These are phyloP conservation scores for Euclidia mi DNA, from an alignment of 2,888 invertebrate species.

Conservation along the genomic window DNA sequence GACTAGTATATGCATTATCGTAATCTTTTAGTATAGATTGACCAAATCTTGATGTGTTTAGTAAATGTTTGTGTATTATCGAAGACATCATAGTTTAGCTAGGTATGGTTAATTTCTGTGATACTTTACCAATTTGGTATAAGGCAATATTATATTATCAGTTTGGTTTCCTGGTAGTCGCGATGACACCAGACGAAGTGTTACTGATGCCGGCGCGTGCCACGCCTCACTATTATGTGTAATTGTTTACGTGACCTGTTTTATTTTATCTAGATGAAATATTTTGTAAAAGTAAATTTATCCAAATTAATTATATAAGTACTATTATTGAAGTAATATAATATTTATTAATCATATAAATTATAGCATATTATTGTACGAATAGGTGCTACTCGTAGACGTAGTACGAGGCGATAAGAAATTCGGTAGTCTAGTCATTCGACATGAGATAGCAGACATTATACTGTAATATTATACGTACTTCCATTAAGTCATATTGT, in stretches of 20 bases:
- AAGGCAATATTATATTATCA: conserved; percentile 81
- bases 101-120: conserved; percentile 89
- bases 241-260: conserved; percentile 43
- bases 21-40: conserved; percentile 65
- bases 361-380: conserved; percentile 49
- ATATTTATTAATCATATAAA: conserved; percentile 54
- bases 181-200: conserved; percentile 31
- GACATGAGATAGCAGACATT: conserved; percentile 39
- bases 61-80: conserved; percentile 73
- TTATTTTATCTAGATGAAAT: conserved; percentile 46
- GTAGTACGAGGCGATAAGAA: conserved; percentile 40
- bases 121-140: conserved; percentile 89
- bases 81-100: conserved; percentile 85
- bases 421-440: conserved; percentile 54
- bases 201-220: conserved; percentile 34
- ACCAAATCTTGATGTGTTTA: conserved; percentile 79
- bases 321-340: conserved; percentile 52
- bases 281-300: conserved; percentile 53
- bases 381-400: conserved; percentile 45
- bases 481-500: conserved; percentile 13
- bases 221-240: conserved; percentile 45
- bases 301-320: conserved; percentile 50
- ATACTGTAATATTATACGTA: conserved; percentile 42
- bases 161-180: conserved; percentile 66
- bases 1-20: conserved; percentile 52